Evolutionary conservation across 2,888 invertebrate genomes (phyloP), one percentile per base, ranked within the genome.

Genomic region (Chrysina gloriosa): DNA sequence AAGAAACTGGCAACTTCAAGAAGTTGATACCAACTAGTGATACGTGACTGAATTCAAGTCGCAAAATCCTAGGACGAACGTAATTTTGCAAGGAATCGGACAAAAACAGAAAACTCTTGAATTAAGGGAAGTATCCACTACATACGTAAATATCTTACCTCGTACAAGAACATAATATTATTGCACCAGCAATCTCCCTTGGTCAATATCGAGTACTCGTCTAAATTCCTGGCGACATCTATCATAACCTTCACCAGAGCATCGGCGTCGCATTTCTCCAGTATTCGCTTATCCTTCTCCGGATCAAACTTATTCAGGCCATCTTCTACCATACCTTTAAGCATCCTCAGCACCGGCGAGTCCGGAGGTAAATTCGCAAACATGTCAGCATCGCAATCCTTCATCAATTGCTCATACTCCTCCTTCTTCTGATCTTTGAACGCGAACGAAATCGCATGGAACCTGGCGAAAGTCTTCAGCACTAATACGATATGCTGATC

Each of bases 101-200:
- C n/a, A n/a, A n/a, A n/a, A n/a, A n/a, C n/a, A n/a, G n/a, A n/a
- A n/a, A n/a, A n/a, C n/a, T n/a, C n/a, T n/a, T n/a, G n/a, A n/a
- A n/a, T n/a, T n/a, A n/a, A n/a, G n/a, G n/a, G n/a, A n/a, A n/a
- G n/a, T n/a, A n/a, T n/a, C n/a, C n/a, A n/a, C n/a, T n/a, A n/a
- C n/a, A n/a, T n/a, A n/a, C n/a, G n/a, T n/a, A n/a, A n/a, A n/a
- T n/a, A n/a, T n/a, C n/a, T n/a, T n/a, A n/a, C n/a, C n/a, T n/a
- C n/a, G n/a, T n/a, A n/a, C n/a, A n/a, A n/a, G n/a, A n/a, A 74
- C 65, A 77, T 65, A 67, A 76, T 68, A 63, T 78, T 78, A 63
- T 77, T 77, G 16, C 73, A 74, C 77, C 77, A 78, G 54, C 74
- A 72, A 56, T 78, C 77, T 0, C 75, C 77, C 66, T 77, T 76